Evolutionary conservation across 2,113 vertebrate genomes (phyloP), one percentile per base, ranked within the genome.

Genomic region (Erinaceus europaeus): DNA sequence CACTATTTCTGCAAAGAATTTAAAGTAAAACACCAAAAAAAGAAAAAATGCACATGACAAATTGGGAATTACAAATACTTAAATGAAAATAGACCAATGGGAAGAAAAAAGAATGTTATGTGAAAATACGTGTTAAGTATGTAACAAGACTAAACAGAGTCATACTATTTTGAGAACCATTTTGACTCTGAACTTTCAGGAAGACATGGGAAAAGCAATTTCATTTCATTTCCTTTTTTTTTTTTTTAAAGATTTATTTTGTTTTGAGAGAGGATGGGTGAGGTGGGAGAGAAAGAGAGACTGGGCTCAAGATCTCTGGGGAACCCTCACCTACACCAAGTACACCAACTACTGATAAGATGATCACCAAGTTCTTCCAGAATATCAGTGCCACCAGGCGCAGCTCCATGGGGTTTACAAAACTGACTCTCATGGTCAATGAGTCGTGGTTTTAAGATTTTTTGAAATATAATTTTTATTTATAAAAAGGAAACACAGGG

Each of bases 141-240:
- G 42, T 75, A 21, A 46, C 72, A 62, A 75, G 68, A 90, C 27
- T 17, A 57, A 90, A 50, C 32, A 76, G 53, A 67, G 27, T 27
- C 86, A 3, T 77, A 72, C 52, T 14, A 84, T 57, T 89, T 84
- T 76, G 72, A 79, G 62, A 90, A 86, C 25, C 53, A 48, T 20
- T 77, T 84, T 80, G 57, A 21, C 46, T 86, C 55, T 52, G 62
- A 88, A 9, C 34, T 76, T 67, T 52, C 25, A 32, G 34, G 27
- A 75, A 85, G 48, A 86, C 20, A 88, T 9, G 25, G 25, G 71
- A 61, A 69, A 21, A 64, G 65, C 17, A 17, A 38, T n/a, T n/a
- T n/a, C n/a, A n/a, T n/a, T n/a, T n/a, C n/a, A n/a, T 52, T 14
- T 79, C 4, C 32, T 86, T 78, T 89, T 78, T 46, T 91, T 86